phyloP scores from a whole-genome alignment of 2,888 invertebrate genomes.

The Leptodirus hochenwartii region DNA sequence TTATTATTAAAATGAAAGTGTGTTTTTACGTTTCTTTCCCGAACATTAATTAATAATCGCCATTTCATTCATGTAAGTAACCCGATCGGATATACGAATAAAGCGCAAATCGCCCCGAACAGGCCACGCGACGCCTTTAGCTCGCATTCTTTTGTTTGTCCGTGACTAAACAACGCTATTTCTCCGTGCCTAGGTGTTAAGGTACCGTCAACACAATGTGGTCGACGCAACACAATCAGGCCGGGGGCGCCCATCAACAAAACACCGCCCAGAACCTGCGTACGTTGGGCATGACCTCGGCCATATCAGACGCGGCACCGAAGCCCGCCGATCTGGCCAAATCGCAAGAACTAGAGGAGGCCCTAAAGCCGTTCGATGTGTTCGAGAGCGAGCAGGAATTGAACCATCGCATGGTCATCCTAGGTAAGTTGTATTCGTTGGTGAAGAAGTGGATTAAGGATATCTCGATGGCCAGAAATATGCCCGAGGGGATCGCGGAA shows the following conservation, averaged over 20 bases:
- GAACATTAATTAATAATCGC: too few relatives aligned
- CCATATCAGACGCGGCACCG: conserved; percentile 76
- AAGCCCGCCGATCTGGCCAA: conserved; percentile 59
- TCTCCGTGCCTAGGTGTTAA: too few relatives aligned
- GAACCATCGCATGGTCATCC: conserved; percentile 72
- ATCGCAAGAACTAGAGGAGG: conserved; percentile 59
- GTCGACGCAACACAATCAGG: conserved; percentile 24
- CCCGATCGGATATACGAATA: too few relatives aligned
- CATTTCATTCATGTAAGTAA: too few relatives aligned
- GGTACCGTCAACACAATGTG: conserved; percentile 32
- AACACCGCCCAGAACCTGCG: conserved; percentile 39
- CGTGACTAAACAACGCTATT: too few relatives aligned
- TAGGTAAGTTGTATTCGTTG: conserved; percentile 71
- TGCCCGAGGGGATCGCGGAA: conserved; percentile 80
- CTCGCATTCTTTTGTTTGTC: too few relatives aligned
- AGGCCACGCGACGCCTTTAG: too few relatives aligned
- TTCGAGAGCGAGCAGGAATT: conserved; percentile 83
- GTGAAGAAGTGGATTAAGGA: conserved; percentile 91
- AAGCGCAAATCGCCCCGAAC: too few relatives aligned
- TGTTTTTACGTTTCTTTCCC: too few relatives aligned
- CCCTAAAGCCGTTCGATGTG: conserved; percentile 67
- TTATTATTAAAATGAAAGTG: too few relatives aligned
- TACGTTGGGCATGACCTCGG: conserved; percentile 83
- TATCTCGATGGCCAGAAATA: conserved; percentile 73
- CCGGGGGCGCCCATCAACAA: conserved; percentile 23